Percentiles rank a stretch among this genome's conserved stretches.
phyloP scores from a whole-genome alignment of 2,888 invertebrate genomes.

The Nezara viridula region DNA sequence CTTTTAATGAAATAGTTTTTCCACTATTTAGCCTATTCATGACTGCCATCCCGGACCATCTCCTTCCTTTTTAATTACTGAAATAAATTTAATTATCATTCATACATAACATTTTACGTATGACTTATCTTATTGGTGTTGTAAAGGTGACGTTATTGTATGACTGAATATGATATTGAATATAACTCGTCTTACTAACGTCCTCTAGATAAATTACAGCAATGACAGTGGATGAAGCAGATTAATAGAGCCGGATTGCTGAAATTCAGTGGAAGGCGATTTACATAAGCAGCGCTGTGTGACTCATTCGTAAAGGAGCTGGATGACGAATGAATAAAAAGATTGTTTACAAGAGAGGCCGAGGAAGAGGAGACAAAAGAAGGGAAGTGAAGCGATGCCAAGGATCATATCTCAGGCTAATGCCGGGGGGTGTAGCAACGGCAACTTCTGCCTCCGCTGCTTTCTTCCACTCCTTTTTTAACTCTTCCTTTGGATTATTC shows the following conservation, averaged over 20 bases:
- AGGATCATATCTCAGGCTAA: slow-evolving; percentile 47
- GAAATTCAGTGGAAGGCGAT: slow-evolving; percentile 36
- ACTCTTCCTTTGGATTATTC: not conserved
- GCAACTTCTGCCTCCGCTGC: not conserved
- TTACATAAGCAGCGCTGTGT: slow-evolving; percentile 36
- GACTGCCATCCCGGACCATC: too few species aligned
- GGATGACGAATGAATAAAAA: slow-evolving; percentile 48
- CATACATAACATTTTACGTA: too few species aligned
- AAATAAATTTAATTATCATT: too few species aligned
- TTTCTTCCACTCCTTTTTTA: not conserved
- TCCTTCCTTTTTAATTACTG: too few species aligned
- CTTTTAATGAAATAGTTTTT: too few species aligned
- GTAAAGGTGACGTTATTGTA: not conserved
- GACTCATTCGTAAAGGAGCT: slow-evolving; percentile 6
- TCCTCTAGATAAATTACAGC: slow-evolving; percentile 1
- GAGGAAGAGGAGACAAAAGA: slow-evolving; percentile 45
- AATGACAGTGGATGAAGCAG: slow-evolving; percentile 17
- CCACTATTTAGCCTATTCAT: too few species aligned
- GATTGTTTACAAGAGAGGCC: slow-evolving; percentile 42
- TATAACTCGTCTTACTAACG: not conserved
- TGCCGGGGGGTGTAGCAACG: not conserved
- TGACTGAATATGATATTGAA: not conserved
- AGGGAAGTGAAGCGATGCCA: slow-evolving; percentile 37
- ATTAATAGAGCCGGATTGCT: slow-evolving; percentile 27
- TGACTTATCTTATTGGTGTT: not conserved